phyloP scores from a whole-genome alignment of 2,113 vertebrate species.

The Sterna hirundo region DNA sequence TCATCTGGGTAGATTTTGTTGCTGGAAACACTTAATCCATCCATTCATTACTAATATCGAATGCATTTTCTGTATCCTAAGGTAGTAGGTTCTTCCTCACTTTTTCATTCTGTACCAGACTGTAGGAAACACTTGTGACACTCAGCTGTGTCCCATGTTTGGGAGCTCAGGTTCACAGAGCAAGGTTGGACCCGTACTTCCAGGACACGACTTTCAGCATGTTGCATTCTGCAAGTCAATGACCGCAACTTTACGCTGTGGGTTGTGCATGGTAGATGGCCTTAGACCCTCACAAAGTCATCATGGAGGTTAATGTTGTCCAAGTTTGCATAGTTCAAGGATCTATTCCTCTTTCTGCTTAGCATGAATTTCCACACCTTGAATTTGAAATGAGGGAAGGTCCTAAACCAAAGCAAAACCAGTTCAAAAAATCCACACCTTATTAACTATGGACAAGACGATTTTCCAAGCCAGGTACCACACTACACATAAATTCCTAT shows the following conservation, averaged over 20 bases:
- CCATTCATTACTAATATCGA: background rate
- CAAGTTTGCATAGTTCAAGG: background rate
- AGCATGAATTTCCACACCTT: background rate
- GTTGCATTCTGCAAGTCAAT: background rate
- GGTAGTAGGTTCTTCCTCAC: background rate
- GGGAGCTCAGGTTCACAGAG: background rate
- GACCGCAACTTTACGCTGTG: background rate
- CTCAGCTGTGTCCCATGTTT: background rate
- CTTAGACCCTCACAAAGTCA: background rate
- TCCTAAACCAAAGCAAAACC: background rate
- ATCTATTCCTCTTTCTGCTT: background rate
- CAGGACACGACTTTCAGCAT: background rate
- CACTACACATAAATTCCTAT: background rate
- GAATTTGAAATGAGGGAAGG: background rate
- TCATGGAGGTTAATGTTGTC: background rate
- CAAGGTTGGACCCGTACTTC: background rate
- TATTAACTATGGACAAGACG: background rate
- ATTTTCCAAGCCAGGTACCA: background rate
- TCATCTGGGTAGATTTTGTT: background rate
- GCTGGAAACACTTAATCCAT: background rate
- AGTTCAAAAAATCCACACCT: background rate
- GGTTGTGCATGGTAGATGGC: accelerated
- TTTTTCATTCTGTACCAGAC: background rate
- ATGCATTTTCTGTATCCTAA: background rate
- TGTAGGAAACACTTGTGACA: background rate